phyloP scores from a whole-genome alignment of 2,113 vertebrate genomes.

The Procavia capensis region DNA sequence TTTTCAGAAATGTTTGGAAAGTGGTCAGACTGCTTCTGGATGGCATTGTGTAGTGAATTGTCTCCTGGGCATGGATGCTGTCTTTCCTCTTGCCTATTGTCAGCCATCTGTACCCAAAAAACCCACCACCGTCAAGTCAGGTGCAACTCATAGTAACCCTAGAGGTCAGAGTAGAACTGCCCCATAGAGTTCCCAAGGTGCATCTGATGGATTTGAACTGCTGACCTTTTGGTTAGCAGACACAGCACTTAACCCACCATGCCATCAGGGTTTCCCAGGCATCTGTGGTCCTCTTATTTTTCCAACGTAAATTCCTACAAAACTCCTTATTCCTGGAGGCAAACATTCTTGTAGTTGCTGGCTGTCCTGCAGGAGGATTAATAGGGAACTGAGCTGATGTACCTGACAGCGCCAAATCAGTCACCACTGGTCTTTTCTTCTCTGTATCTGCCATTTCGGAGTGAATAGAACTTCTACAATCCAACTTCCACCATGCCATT shows the following conservation, averaged over 20 bases:
- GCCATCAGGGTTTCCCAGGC: no score
- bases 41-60: not conserved
- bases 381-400: not conserved
- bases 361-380: not conserved
- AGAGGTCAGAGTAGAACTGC: no score
- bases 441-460: not conserved
- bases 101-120: no score
- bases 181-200: no score
- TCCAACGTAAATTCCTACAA: not conserved
- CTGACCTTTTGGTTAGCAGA: no score
- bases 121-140: no score
- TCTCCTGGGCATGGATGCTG: not conserved
- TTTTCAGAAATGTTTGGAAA: not conserved
- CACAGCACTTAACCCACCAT: no score
- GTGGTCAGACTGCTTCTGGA: not conserved
- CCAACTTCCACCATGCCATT: not conserved
- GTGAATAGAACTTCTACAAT: not conserved
- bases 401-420: not conserved
- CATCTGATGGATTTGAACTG: no score
- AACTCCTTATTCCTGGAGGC: not conserved
- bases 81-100: not conserved
- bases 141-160: no score
- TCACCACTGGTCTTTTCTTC: not conserved
- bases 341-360: not conserved
- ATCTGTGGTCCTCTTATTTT: not conserved